A percentile compares a stretch with the other conserved stretches of the same genome.
Evolutionary conservation across 2,888 invertebrate species (phyloP).

Genomic region (Epistrophe grossulariae): DNA sequence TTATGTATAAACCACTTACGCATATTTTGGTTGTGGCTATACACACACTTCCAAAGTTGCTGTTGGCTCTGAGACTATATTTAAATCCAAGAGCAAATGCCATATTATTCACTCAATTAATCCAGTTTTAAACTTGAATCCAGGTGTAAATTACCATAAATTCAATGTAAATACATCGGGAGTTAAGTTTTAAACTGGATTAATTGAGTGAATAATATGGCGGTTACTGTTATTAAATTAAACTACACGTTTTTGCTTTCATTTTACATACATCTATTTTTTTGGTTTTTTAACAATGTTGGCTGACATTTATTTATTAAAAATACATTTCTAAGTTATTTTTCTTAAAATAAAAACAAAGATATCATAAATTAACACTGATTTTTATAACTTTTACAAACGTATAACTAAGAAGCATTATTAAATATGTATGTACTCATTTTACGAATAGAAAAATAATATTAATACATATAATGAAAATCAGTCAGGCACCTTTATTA

Average conservation of each 20-base stretch:
- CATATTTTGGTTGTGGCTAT: no score
- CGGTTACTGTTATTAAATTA: no score
- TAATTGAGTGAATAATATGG: no score
- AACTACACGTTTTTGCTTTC: conserved; percentile 1
- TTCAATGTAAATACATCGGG: no score
- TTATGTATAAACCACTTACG: no score
- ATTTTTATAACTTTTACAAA: conserved; percentile 32
- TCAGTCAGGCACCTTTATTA: conserved; percentile 72
- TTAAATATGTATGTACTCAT: neutral
- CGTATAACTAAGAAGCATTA: conserved; percentile 8
- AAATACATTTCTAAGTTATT: conserved; percentile 57
- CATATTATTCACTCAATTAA: no score
- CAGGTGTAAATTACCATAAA: no score
- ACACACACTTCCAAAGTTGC: no score
- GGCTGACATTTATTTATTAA: conserved; percentile 72
- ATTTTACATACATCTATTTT: conserved; percentile 60
- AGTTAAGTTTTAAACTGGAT: no score
- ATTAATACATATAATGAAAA: conserved; percentile 64
- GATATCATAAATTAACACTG: conserved; percentile 47
- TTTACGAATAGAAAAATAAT: conserved; percentile 30
- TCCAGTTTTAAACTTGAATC: no score
- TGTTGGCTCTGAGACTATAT: no score
- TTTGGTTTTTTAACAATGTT: conserved; percentile 62
- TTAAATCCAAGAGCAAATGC: no score
- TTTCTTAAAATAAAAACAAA: conserved; percentile 38